phyloP scores from a whole-genome alignment of 2,888 invertebrate genomes.

The Isotomurus palustris region DNA sequence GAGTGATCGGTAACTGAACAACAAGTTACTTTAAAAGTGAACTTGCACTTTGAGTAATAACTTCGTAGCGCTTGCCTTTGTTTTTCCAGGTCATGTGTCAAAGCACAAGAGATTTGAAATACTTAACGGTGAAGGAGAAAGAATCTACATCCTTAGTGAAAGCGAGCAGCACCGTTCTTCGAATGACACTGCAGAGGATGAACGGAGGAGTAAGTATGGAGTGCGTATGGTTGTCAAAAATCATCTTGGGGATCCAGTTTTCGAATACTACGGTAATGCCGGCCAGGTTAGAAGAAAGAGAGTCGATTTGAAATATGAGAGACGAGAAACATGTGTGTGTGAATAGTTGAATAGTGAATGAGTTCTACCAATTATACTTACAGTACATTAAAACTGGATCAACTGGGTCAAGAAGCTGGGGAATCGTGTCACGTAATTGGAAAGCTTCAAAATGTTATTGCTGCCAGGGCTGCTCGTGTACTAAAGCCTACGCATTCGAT shows the following conservation, averaged over 20 bases:
- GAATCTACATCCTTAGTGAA: slow-evolving; percentile 19
- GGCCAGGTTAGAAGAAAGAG: slow-evolving; percentile 10
- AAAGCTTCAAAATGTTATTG: no score
- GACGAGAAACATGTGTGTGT: no score
- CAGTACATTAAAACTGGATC: no score
- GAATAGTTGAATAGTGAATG: no score
- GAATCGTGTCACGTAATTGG: neutral
- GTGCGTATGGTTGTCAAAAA: slow-evolving; percentile 13
- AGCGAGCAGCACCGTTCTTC: slow-evolving; percentile 4
- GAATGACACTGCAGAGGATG: neutral
- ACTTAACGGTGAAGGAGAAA: slow-evolving; percentile 18
- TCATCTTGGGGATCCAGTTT: slow-evolving; percentile 15
- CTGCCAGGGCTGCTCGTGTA: no score
- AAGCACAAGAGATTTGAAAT: slow-evolving; percentile 27
- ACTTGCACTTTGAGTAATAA: no score
- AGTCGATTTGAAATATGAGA: no score
- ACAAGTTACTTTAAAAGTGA: neutral
- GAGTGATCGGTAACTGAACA: neutral
- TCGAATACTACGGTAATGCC: slow-evolving; percentile 18
- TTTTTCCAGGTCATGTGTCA: no score
- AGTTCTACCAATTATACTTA: no score
- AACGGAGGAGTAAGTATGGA: neutral
- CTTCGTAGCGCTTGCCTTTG: no score
- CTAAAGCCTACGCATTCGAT: no score
- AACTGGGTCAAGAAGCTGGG: no score